Conservation (phyloP, 2,888 invertebrate species). For the Thalpophila matura region DNA sequence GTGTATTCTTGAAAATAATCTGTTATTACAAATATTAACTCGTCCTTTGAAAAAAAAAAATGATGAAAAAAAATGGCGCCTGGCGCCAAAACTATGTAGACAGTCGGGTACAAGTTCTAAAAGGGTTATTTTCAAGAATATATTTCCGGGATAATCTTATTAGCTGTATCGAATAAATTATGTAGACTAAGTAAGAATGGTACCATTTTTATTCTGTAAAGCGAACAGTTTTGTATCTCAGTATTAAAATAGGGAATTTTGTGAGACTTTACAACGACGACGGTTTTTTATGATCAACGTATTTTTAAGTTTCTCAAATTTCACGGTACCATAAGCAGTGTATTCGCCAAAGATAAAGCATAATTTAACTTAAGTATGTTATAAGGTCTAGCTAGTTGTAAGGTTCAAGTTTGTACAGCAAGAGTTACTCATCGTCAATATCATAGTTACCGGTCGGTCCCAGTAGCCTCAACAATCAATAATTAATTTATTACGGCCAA, state of each 20-base stretch:
- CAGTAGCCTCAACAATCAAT: conserved; percentile 34
- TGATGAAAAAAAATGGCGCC: conserved; percentile 11
- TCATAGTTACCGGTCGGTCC: conserved; percentile 42
- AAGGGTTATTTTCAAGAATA: conserved; percentile 65
- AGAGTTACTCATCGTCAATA: conserved; percentile 43
- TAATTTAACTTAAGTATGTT: conserved; percentile 83
- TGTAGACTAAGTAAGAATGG: conserved; percentile 74
- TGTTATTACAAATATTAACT: neutral
- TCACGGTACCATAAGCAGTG: conserved; percentile 86
- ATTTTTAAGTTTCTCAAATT: conserved; percentile 71
- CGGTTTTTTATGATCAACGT: conserved; percentile 72
- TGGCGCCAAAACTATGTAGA: conserved; percentile 3
- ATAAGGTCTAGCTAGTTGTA: conserved; percentile 71
- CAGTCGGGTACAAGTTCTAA: neutral
- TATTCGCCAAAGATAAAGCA: conserved; percentile 90
- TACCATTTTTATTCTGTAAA: conserved; percentile 81
- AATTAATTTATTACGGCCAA: conserved; percentile 43
- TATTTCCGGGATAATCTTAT: conserved; percentile 68
- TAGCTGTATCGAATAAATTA: conserved; percentile 74
- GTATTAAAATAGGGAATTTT: conserved; percentile 86
- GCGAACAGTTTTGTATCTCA: conserved; percentile 81
- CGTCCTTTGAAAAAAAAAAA: neutral
- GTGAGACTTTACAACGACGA: conserved; percentile 89
- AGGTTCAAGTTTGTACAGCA: conserved; percentile 67
- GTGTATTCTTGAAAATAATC: conserved; percentile 51